These are phyloP conservation scores for Myrmecobius fasciatus DNA, from an alignment of 2,113 vertebrate species.

Conservation along the genomic window DNA sequence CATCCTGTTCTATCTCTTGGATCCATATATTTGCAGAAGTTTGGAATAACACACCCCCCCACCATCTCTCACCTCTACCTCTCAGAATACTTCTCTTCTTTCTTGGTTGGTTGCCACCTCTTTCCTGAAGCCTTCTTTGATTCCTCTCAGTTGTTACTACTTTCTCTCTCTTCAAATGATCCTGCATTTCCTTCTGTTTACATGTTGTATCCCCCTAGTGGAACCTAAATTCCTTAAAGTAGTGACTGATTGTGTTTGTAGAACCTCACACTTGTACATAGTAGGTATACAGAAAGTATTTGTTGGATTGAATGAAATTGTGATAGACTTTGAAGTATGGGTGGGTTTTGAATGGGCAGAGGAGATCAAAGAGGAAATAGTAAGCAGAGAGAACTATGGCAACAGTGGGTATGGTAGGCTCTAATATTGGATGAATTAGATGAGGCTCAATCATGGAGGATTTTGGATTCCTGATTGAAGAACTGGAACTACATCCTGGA, in stretches of 20 bases:
- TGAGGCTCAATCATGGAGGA: constrained; percentile 40
- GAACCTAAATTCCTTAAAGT: neutral
- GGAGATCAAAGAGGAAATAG: neutral
- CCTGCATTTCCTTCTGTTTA: neutral
- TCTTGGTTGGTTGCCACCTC: neutral
- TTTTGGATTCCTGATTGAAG: neutral
- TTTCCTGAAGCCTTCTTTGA: neutral
- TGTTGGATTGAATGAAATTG: constrained; percentile 20
- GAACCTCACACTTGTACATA: neutral
- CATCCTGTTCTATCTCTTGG: neutral
- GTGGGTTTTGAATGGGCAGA: neutral
- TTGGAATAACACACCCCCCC: neutral
- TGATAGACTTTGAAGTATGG: constrained; percentile 23
- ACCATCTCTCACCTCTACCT: neutral
- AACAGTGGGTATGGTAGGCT: constrained; percentile 28
- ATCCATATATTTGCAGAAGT: neutral
- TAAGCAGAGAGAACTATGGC: constrained; percentile 21
- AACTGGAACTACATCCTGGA: neutral
- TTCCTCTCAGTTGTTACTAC: neutral
- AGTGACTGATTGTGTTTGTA: neutral
- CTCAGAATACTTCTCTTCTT: neutral
- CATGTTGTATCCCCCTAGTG: neutral
- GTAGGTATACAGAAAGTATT: neutral
- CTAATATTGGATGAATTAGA: constrained; percentile 26
- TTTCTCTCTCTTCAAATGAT: neutral